phyloP scores from a whole-genome alignment of 2,797 vertebrate species.

The Nannoperca australis region DNA sequence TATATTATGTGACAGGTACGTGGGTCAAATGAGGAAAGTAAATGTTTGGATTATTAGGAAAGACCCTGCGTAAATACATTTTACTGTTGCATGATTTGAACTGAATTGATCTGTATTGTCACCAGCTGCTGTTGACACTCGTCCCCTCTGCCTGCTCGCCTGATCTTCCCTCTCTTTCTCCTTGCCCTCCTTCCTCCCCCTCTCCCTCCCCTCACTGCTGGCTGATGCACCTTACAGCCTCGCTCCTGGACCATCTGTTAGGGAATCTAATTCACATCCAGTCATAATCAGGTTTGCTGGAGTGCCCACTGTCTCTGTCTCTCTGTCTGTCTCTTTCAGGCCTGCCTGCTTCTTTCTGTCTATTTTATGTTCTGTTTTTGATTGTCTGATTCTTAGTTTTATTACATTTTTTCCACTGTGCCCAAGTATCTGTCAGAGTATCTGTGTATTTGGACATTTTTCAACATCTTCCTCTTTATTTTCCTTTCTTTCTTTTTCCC shows the following conservation, averaged over 20 bases:
- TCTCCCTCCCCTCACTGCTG: conserved; percentile 71
- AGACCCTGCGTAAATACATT: not conserved
- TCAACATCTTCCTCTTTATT: conserved; percentile 7
- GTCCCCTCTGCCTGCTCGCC: conserved; percentile 49
- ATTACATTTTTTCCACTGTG: not conserved
- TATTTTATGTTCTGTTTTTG: conserved; percentile 43
- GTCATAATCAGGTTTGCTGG: conserved; percentile 97
- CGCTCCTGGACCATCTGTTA: conserved; percentile 98
- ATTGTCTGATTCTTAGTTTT: not conserved
- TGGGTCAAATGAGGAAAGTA: not conserved
- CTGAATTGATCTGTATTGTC: conserved; percentile 43
- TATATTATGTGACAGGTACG: not conserved
- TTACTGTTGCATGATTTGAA: conserved; percentile 31
- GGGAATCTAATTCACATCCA: conserved; percentile 99
- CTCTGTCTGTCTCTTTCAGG: conserved; percentile 39
- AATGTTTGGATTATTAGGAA: not conserved
- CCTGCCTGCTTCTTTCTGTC: conserved; percentile 31
- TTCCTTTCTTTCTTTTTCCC: not conserved
- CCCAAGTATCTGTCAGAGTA: not conserved
- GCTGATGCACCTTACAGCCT: conserved; percentile 95
- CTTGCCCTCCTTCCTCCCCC: conserved; percentile 19
- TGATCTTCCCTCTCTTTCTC: conserved; percentile 43
- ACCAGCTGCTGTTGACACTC: conserved; percentile 86
- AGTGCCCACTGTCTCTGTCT: conserved; percentile 89
- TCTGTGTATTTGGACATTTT: not conserved